A percentile compares a stretch with the other conserved stretches of the same genome.
Evolutionary conservation across 1,140 invertebrate genomes (phyloP).

Genomic region (Pteromalus puparum): DNA sequence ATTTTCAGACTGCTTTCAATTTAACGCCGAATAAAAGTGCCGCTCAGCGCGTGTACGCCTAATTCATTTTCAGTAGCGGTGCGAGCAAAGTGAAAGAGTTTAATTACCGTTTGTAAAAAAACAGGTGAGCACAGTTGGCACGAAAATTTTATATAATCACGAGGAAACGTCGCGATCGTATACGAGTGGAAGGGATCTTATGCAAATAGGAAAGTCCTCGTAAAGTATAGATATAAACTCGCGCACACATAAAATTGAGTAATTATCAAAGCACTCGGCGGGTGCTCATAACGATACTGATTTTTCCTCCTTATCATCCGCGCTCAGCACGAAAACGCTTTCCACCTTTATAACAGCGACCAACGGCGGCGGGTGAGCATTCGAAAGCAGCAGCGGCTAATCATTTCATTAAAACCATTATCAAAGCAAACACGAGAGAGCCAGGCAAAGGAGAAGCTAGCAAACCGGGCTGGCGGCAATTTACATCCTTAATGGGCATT

Average conservation of each 20-base stretch:
- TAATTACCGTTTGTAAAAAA: not conserved
- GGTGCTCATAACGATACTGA: not conserved
- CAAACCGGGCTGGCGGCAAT: not conserved
- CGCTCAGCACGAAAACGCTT: not conserved
- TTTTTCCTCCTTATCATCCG: not conserved
- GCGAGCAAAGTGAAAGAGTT: not conserved
- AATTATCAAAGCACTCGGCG: not conserved
- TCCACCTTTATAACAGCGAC: not conserved
- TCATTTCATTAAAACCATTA: conserved; percentile 47
- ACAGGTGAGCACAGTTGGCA: not conserved
- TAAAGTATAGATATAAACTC: not conserved
- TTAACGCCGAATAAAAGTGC: not conserved
- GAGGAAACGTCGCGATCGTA: not conserved
- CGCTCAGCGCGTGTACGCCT: no score
- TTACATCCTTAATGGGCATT: conserved; percentile 43
- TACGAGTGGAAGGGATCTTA: not conserved
- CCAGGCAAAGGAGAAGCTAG: not conserved
- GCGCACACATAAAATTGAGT: conserved; percentile 5
- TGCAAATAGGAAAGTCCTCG: conserved; percentile 30
- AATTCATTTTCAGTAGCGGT: no score
- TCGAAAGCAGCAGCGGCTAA: conserved; percentile 26
- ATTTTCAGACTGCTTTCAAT: not conserved
- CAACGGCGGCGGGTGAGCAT: not conserved
- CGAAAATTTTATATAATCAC: not conserved
- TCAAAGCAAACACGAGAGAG: conserved; percentile 41